Conservation (phyloP, 2,113 vertebrate genomes). For the Siniperca knerii region DNA sequence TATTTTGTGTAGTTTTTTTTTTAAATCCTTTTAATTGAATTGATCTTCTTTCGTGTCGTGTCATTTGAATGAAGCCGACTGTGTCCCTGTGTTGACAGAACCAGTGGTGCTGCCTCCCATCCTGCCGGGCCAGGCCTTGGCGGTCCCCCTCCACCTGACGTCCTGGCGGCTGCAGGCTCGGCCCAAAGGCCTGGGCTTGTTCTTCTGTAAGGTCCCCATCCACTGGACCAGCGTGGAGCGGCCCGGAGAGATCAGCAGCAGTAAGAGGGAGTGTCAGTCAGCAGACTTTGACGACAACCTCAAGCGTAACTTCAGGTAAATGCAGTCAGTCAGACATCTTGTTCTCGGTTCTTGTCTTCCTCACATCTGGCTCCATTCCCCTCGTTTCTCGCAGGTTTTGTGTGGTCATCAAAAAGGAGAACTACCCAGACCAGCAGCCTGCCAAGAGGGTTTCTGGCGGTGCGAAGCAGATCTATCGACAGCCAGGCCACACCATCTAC, state of each 20-base stretch:
- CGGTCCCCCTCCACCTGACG: constrained; percentile 94
- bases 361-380: neutral
- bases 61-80: neutral
- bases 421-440: constrained; percentile 95
- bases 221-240: constrained; percentile 97
- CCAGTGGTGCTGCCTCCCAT: constrained; percentile 95
- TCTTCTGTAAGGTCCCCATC: constrained; percentile 97
- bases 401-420: constrained; percentile 97
- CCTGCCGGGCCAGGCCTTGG: constrained; percentile 91
- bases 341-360: neutral
- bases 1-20: neutral
- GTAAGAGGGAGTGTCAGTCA: constrained; percentile 94
- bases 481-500: constrained; percentile 95
- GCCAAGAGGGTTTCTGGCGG: constrained; percentile 90
- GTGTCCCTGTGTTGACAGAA: constrained; percentile 81
- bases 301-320: constrained; percentile 92
- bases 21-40: neutral
- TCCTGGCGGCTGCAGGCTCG: constrained; percentile 96
- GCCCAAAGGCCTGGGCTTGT: constrained; percentile 93
- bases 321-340: neutral
- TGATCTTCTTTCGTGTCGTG: neutral
- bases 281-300: constrained; percentile 89
- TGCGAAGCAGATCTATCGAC: constrained; percentile 94
- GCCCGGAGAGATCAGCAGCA: constrained; percentile 90
- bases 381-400: constrained; percentile 87